phyloP scores from a whole-genome alignment of 2,888 invertebrate genomes.

The Spilosoma lubricipeda region DNA sequence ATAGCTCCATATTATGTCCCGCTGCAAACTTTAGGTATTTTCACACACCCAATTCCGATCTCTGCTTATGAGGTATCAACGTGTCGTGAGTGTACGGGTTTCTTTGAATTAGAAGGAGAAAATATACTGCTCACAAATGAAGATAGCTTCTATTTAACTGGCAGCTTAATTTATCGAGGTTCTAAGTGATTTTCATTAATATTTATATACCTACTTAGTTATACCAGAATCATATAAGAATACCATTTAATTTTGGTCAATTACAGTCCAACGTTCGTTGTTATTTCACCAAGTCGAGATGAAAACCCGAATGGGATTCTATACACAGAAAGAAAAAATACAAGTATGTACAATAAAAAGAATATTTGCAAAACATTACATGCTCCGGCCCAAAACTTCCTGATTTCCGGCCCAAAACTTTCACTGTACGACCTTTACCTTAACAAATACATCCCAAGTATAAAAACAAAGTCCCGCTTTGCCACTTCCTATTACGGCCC shows the following conservation, averaged over 20 bases:
- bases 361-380: neutral
- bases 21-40: too few relatives aligned
- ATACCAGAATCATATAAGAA: neutral
- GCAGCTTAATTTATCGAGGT: too few relatives aligned
- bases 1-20: too few relatives aligned
- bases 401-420: constrained; percentile 25
- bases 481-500: constrained; percentile 53
- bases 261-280: neutral
- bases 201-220: neutral
- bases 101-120: too few relatives aligned
- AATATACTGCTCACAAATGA: too few relatives aligned
- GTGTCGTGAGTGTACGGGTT: too few relatives aligned
- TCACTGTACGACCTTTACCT: constrained; percentile 29
- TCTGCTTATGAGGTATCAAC: too few relatives aligned
- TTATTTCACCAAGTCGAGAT: neutral
- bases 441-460: constrained; percentile 43
- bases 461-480: constrained; percentile 50
- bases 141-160: too few relatives aligned
- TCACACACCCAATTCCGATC: too few relatives aligned
- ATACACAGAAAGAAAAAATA: neutral
- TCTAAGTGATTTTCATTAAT: neutral
- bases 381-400: constrained; percentile 15
- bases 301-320: neutral
- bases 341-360: neutral
- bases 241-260: neutral